Percentiles rank a stretch among this genome's conserved stretches.
phyloP scores from a whole-genome alignment of 2,888 invertebrate genomes.

The Brachyptera risi region DNA sequence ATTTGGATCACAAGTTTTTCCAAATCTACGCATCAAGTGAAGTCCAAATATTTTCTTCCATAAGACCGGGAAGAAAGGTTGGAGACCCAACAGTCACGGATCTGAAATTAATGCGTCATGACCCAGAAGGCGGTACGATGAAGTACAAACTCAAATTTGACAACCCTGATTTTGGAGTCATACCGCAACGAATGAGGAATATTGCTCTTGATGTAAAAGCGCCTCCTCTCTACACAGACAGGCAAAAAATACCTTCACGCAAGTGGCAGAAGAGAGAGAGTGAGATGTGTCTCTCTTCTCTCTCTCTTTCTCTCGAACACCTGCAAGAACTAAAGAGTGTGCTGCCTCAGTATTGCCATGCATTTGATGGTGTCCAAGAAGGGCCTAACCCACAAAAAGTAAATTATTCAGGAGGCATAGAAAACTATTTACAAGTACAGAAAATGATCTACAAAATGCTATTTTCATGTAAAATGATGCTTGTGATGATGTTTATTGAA shows the following conservation, averaged over 20 bases:
- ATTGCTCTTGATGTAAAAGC: background rate
- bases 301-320: too few relatives aligned
- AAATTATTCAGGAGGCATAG: too few relatives aligned
- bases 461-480: too few relatives aligned
- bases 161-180: constrained; percentile 13
- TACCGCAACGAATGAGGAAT: background rate
- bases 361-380: too few relatives aligned
- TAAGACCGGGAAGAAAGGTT: constrained; percentile 35
- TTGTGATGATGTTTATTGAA: too few relatives aligned
- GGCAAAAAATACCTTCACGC: constrained; percentile 19
- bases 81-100: constrained; percentile 35
- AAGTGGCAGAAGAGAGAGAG: too few relatives aligned
- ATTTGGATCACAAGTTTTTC: background rate
- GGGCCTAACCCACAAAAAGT: too few relatives aligned
- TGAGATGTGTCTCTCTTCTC: too few relatives aligned
- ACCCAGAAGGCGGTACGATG: constrained; percentile 17
- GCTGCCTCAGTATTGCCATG: constrained; percentile 29
- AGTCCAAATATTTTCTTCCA: constrained; percentile 27
- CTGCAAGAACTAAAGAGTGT: constrained; percentile 30
- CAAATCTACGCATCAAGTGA: background rate
- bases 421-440: too few relatives aligned
- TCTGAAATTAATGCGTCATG: constrained; percentile 30
- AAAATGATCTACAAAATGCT: too few relatives aligned
- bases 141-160: constrained; percentile 29
- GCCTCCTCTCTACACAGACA: constrained; percentile 6